A percentile compares a stretch with the other conserved stretches of the same genome.
Conservation (phyloP, 1,140 invertebrate genomes). For the Camponotus pennsylvanicus region DNA sequence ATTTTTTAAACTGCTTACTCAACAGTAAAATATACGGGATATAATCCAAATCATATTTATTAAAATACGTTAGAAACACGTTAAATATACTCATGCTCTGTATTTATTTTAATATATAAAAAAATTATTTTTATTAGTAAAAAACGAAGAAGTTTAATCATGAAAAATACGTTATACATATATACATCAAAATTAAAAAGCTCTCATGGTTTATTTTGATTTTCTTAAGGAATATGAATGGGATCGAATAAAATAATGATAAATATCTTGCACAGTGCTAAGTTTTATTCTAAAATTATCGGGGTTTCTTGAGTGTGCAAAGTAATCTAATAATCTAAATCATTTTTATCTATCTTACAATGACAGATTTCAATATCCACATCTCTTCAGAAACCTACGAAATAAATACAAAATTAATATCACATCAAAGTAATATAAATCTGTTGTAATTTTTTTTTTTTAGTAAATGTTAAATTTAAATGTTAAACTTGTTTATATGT, state of each 20-base stretch:
- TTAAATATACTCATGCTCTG: background rate
- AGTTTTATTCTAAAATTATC: slow-evolving; percentile 24
- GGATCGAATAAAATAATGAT: slow-evolving; percentile 1
- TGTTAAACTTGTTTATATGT: too few relatives aligned
- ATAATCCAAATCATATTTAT: background rate
- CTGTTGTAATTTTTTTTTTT: too few relatives aligned
- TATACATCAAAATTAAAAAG: background rate
- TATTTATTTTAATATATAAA: background rate
- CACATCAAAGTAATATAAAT: too few relatives aligned
- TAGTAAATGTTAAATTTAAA: too few relatives aligned
- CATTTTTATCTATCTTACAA: background rate
- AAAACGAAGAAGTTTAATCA: background rate
- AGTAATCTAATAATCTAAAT: background rate
- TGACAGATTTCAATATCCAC: background rate
- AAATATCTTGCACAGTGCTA: background rate
- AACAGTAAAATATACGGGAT: background rate
- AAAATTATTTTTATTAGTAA: background rate
- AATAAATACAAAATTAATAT: slow-evolving; percentile 14
- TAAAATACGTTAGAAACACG: background rate
- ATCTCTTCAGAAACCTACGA: background rate
- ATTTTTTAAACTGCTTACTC: background rate
- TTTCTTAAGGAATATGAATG: background rate
- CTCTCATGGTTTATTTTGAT: background rate
- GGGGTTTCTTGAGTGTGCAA: background rate
- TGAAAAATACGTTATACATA: background rate